Evolutionary conservation across 2,113 vertebrate species (phyloP), one percentile per base, ranked within the genome.

Genomic region (Alethe diademata): DNA sequence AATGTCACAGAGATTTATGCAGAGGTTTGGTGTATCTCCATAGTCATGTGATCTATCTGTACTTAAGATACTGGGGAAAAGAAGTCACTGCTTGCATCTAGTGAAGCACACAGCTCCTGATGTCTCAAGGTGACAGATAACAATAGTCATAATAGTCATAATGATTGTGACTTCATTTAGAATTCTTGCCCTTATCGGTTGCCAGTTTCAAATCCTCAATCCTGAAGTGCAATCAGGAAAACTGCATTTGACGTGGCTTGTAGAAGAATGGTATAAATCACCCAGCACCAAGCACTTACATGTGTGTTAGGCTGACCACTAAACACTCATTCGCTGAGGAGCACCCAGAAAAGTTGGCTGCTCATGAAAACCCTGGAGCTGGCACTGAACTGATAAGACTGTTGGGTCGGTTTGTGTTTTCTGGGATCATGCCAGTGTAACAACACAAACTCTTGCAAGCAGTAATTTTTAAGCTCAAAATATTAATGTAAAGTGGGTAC

Each of bases 1-100:
- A 93, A 93, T 92, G 83, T 56, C 89, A 76, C 47, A 36, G 78
- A 92, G 74, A 92, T 94, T 94, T 87, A 92, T 42, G 58, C 38
- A 78, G 87, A 79, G 38, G 81, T 81, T 61, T 53, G 23, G 11
- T 84, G 40, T 36, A 69, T n/a, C 66, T 92, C 69, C 43, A 47
- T 47, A 62, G 50, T 57, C 7, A 13, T 8, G 14, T 69, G 50
- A 85, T 22, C 26, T 29, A 19, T 45, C 48, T 57, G 1, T 67
- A 71, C 0, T 0, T n/a, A 45, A 51, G 29, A 17, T 26, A 61
- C 24, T 40, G 62, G 36, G 42, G 33, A 42, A 64, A 72, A 92
- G 38, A 86, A 89, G 33, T 24, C 29, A n/a, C 26, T 15, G 8
- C 26, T 79, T 73, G 60, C 53, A 42, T 72, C 9, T 54, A 35